phyloP scores from a whole-genome alignment of 2,113 vertebrate species.

The Phylloscopus trochiloides region DNA sequence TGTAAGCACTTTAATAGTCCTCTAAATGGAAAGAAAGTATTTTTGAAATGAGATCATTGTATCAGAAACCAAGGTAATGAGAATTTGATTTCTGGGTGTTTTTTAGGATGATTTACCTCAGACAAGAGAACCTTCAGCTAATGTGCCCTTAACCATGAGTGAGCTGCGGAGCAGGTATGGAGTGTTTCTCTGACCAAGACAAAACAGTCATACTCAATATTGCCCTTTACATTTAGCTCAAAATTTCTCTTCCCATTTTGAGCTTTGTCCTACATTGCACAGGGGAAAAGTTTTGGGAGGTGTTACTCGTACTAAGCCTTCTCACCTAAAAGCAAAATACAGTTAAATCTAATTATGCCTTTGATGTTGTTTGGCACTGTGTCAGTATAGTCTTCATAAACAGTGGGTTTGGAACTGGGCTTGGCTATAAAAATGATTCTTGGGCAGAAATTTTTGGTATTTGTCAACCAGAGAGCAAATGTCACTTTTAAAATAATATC shows the following conservation, averaged over 20 bases:
- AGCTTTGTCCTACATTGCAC: not conserved
- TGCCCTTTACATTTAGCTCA: not conserved
- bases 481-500: not conserved
- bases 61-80: constrained; percentile 52
- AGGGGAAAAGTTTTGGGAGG: not conserved
- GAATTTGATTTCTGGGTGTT: constrained; percentile 28
- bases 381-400: not conserved
- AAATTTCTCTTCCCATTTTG: not conserved
- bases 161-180: constrained; percentile 72
- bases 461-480: not conserved
- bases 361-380: not conserved
- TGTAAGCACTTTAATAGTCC: constrained; percentile 46
- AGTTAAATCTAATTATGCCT: not conserved
- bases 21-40: constrained; percentile 49
- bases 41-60: constrained; percentile 43
- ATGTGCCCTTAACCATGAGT: constrained; percentile 45
- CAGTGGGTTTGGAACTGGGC: not conserved
- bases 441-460: not conserved
- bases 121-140: constrained; percentile 23
- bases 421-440: not conserved
- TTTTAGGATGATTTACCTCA: constrained; percentile 18
- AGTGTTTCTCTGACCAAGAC: not conserved
- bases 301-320: not conserved
- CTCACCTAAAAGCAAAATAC: constrained; percentile 18
- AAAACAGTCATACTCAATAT: not conserved